A percentile compares a stretch with the other conserved stretches of the same genome.
phyloP scores from a whole-genome alignment of 2,888 invertebrate genomes.

The Diarsia mendica region DNA sequence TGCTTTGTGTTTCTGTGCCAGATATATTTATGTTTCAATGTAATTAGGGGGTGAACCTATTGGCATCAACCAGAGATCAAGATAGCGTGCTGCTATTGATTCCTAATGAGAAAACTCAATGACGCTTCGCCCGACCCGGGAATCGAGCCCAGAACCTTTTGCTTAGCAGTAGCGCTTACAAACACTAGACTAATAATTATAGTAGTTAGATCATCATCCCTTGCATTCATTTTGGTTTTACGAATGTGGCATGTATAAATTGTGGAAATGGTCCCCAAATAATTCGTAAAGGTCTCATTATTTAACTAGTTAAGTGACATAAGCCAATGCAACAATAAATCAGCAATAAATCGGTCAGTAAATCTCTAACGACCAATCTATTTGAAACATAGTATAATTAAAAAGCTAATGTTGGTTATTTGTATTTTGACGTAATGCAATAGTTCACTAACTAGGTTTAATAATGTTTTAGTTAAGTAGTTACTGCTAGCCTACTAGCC shows the following conservation, averaged over 20 bases:
- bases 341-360: conserved; percentile 37
- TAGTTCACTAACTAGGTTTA: not conserved
- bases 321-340: conserved; percentile 46
- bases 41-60: too few relatives aligned
- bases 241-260: not conserved
- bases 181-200: too few relatives aligned
- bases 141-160: not conserved
- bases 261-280: not conserved
- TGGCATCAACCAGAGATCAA: too few relatives aligned
- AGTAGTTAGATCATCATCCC: not conserved
- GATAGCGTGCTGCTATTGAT: too few relatives aligned
- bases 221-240: not conserved
- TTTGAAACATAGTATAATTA: conserved; percentile 49
- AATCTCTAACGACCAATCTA: conserved; percentile 42
- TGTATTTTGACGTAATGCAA: conserved; percentile 22
- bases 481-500: too few relatives aligned
- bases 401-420: conserved; percentile 22
- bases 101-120: too few relatives aligned
- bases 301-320: conserved; percentile 15
- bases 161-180: not conserved
- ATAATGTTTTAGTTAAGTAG: not conserved
- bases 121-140: too few relatives aligned
- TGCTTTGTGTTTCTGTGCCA: not conserved
- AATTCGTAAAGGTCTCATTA: conserved; percentile 2
- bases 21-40: too few relatives aligned